Evolutionary conservation across 2,113 vertebrate species (phyloP).

Genomic region (Gallinago paraguaiae): DNA sequence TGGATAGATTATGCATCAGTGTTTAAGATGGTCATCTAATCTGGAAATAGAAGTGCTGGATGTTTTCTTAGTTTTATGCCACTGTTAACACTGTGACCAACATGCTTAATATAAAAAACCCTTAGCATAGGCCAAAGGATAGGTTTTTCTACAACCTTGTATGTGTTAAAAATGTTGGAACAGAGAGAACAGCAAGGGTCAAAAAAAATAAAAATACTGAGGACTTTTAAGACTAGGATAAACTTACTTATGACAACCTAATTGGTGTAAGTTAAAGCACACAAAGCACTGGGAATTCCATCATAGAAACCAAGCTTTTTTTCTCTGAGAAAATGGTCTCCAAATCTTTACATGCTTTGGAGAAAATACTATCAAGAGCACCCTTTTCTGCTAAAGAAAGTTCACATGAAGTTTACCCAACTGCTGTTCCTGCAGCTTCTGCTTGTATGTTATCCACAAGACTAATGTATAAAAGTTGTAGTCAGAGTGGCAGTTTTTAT

Average conservation of each 20-base stretch:
- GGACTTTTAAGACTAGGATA: background rate
- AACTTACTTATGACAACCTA: accelerated
- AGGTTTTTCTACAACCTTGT: background rate
- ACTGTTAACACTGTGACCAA: background rate
- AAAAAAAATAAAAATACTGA: background rate
- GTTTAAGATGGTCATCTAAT: background rate
- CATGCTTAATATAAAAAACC: background rate
- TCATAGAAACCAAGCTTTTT: background rate
- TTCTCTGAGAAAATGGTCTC: background rate
- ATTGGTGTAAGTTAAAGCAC: background rate
- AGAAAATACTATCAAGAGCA: background rate
- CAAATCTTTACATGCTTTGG: background rate
- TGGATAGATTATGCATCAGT: background rate
- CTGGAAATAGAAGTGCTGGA: background rate
- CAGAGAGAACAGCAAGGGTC: background rate
- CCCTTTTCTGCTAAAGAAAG: background rate
- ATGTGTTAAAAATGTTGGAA: background rate
- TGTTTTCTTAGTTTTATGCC: background rate
- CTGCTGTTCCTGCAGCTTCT: background rate
- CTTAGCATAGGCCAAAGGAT: background rate
- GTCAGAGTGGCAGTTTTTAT: constrained; percentile 45
- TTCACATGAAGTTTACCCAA: background rate
- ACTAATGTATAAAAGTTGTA: background rate
- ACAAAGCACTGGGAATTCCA: background rate
- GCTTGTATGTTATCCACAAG: background rate